These are phyloP conservation scores for Alcis repandata DNA, from an alignment of 2,888 invertebrate genomes.

Conservation along the genomic window DNA sequence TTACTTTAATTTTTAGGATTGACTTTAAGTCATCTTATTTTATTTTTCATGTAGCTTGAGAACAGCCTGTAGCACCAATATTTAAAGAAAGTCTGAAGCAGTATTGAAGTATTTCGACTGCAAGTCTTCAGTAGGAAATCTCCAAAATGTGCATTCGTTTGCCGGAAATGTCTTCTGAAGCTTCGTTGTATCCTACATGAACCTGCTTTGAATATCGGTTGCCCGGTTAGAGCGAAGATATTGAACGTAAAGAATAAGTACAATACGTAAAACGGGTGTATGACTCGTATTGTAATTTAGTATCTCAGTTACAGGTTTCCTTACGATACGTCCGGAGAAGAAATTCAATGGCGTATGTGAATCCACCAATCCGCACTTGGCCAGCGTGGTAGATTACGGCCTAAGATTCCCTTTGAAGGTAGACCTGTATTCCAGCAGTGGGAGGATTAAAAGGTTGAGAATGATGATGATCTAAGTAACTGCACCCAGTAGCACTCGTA, in stretches of 20 bases:
- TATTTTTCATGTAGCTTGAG: slow-evolving; percentile 1
- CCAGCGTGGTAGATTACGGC: too few species aligned
- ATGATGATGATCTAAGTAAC: too few species aligned
- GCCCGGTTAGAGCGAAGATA: slow-evolving; percentile 52
- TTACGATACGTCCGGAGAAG: too few species aligned
- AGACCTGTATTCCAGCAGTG: too few species aligned
- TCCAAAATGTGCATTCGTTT: slow-evolving; percentile 79
- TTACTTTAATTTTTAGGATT: too few species aligned
- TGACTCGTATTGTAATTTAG: too few species aligned
- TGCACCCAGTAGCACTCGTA: too few species aligned
- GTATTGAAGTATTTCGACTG: slow-evolving; percentile 73
- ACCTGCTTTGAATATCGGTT: slow-evolving; percentile 72
- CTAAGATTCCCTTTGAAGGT: too few species aligned
- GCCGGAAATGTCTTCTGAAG: slow-evolving; percentile 77
- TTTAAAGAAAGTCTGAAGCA: slow-evolving; percentile 66
- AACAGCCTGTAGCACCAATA: slow-evolving; percentile 64
- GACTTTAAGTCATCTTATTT: neutral
- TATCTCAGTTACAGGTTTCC: too few species aligned
- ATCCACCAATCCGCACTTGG: too few species aligned
- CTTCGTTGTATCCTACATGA: slow-evolving; percentile 68
- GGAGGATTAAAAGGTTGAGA: too few species aligned
- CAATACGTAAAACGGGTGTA: slow-evolving; percentile 12
- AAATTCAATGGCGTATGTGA: too few species aligned
- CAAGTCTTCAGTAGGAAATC: slow-evolving; percentile 70
- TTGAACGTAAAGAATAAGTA: slow-evolving; percentile 42